These are phyloP conservation scores for Carollia perspicillata DNA, from an alignment of 2,113 vertebrate genomes.

Conservation along the genomic window DNA sequence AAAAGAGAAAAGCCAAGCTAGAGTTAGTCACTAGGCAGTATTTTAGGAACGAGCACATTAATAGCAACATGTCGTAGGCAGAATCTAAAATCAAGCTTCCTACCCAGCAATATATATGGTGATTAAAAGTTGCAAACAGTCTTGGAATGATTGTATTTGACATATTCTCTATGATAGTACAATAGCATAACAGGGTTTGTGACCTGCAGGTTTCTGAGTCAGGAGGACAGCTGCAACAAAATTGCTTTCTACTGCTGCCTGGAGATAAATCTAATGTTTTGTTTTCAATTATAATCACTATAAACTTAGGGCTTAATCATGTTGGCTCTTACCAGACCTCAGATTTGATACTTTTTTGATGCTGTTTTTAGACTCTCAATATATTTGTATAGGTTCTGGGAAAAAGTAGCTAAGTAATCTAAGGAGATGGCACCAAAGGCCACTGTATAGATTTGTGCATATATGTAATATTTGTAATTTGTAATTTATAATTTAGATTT, in stretches of 20 bases:
- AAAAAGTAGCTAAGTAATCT: neutral
- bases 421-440: neutral
- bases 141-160: constrained; percentile 20
- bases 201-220: constrained; percentile 32
- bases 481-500: no score
- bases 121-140: constrained; percentile 30
- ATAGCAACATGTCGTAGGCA: neutral
- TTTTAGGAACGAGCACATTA: constrained; percentile 46
- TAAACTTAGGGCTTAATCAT: constrained; percentile 37
- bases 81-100: constrained; percentile 40
- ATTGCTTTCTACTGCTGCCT: constrained; percentile 34
- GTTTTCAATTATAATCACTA: constrained; percentile 42
- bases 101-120: neutral
- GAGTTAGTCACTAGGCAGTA: constrained; percentile 27
- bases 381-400: neutral
- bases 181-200: neutral
- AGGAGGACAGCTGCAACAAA: constrained; percentile 30
- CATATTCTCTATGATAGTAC: neutral
- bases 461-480: no score
- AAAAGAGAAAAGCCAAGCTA: constrained; percentile 19
- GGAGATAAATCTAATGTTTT: constrained; percentile 40
- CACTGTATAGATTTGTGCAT: constrained; percentile 32
- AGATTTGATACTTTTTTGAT: neutral
- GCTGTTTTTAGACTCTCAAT: neutral
- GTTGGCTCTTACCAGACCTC: neutral